These are phyloP conservation scores for Chionoecetes opilio DNA, from an alignment of 1,140 invertebrate genomes.

Conservation along the genomic window DNA sequence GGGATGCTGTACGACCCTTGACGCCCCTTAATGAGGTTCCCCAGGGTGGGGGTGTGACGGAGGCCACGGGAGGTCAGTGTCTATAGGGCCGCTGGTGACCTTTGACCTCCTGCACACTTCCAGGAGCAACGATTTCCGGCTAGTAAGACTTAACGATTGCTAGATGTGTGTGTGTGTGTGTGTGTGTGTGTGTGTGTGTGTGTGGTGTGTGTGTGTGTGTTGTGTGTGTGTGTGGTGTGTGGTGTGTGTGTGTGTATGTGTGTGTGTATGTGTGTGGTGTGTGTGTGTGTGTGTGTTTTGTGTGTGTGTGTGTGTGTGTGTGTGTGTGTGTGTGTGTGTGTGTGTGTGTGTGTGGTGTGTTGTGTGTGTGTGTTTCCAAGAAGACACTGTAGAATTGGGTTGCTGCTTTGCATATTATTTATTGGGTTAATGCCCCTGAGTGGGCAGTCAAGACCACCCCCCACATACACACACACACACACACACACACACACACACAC, in stretches of 20 bases:
- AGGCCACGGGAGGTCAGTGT: background rate
- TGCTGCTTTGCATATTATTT: background rate
- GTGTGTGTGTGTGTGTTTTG: too few species aligned
- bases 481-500: too few species aligned
- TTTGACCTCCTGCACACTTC: background rate
- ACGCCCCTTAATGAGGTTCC: background rate
- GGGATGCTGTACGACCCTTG: slow-evolving; percentile 2
- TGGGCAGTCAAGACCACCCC: background rate
- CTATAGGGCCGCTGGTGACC: background rate
- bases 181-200: background rate
- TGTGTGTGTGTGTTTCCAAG: background rate
- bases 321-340: too few species aligned
- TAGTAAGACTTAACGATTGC: background rate
- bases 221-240: slow-evolving; percentile 27
- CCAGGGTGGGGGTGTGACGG: background rate
- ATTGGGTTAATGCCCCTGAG: background rate
- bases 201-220: slow-evolving; percentile 21
- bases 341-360: too few species aligned
- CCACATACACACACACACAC: too few species aligned
- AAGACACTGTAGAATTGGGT: background rate
- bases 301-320: too few species aligned
- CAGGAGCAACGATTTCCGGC: background rate
- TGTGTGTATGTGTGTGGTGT: too few species aligned
- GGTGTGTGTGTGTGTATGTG: slow-evolving; percentile 16
- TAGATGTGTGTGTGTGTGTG: background rate